A percentile compares a stretch with the other conserved stretches of the same genome.
phyloP scores from a whole-genome alignment of 2,888 invertebrate species.

The Caenorhabditis macrosperma region DNA sequence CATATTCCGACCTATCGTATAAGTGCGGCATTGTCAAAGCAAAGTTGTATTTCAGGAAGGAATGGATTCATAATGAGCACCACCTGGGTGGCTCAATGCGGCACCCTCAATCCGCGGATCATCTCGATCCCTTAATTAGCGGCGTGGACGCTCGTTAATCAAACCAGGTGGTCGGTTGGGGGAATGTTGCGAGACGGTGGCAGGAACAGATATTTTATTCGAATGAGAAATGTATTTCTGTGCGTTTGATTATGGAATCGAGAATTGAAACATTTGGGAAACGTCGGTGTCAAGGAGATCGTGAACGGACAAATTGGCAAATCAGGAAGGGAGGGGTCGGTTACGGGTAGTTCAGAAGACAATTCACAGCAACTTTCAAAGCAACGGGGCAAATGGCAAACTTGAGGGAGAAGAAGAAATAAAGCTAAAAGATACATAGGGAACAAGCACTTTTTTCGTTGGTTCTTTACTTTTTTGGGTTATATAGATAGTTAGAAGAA shows the following conservation, averaged over 20 bases:
- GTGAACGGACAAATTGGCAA: background rate
- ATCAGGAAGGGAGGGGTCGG: background rate
- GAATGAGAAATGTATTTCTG: too few relatives aligned
- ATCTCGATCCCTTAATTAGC: conserved; percentile 41
- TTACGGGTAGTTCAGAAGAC: too few relatives aligned
- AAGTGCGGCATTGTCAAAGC: conserved; percentile 51
- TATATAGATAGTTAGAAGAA: background rate
- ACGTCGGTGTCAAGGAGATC: too few relatives aligned
- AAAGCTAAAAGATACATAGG: too few relatives aligned
- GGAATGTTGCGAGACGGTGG: conserved; percentile 15
- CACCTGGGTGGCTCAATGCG: conserved; percentile 39
- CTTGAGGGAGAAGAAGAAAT: too few relatives aligned
- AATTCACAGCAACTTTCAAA: background rate
- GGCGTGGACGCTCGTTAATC: conserved; percentile 12
- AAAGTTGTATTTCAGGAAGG: conserved; percentile 44
- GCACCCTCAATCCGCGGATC: conserved; percentile 37
- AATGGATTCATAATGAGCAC: conserved; percentile 46
- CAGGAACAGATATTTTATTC: conserved; percentile 1
- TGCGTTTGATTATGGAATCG: too few relatives aligned
- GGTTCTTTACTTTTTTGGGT: too few relatives aligned
- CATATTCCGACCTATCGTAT: conserved; percentile 1
- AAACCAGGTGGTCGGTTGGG: conserved; percentile 29
- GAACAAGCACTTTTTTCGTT: background rate
- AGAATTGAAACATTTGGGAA: too few relatives aligned
- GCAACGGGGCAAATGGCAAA: background rate